These are phyloP conservation scores for Notospermus geniculatus DNA, from an alignment of 1,140 invertebrate species.

Conservation along the genomic window DNA sequence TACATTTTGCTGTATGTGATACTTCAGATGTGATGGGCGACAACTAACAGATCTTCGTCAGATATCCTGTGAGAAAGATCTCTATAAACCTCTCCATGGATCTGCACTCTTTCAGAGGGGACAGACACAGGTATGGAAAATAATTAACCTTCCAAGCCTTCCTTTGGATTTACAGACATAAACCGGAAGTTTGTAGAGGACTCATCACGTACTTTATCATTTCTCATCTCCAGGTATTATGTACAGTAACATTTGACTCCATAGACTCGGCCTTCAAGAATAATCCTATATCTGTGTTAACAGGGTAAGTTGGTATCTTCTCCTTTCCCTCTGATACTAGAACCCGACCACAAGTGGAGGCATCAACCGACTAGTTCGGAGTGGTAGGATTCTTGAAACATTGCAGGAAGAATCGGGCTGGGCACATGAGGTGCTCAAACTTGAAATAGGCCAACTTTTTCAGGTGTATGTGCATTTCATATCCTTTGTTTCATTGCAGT, in stretches of 20 bases:
- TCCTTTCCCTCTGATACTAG: neutral
- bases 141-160: neutral
- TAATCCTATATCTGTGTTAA: constrained; percentile 84
- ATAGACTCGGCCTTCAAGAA: constrained; percentile 84
- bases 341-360: too few relatives aligned
- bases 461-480: too few relatives aligned
- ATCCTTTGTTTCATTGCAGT: constrained; percentile 60
- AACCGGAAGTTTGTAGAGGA: too few relatives aligned
- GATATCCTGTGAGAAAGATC: constrained; percentile 79
- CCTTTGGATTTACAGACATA: too few relatives aligned
- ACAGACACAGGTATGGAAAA: constrained; percentile 74
- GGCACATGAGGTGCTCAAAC: too few relatives aligned
- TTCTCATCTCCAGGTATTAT: constrained; percentile 68
- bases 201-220: constrained; percentile 11
- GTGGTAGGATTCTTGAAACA: too few relatives aligned
- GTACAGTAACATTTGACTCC: constrained; percentile 94
- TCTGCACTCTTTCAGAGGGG: constrained; percentile 95
- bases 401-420: too few relatives aligned
- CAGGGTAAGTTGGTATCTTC: constrained; percentile 63
- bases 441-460: too few relatives aligned
- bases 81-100: constrained; percentile 90
- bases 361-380: too few relatives aligned
- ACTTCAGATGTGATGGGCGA: constrained; percentile 84
- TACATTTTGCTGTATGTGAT: neutral
- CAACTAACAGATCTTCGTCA: constrained; percentile 71